Evolutionary conservation across 2,113 vertebrate genomes (phyloP).

Genomic region (Egretta garzetta): DNA sequence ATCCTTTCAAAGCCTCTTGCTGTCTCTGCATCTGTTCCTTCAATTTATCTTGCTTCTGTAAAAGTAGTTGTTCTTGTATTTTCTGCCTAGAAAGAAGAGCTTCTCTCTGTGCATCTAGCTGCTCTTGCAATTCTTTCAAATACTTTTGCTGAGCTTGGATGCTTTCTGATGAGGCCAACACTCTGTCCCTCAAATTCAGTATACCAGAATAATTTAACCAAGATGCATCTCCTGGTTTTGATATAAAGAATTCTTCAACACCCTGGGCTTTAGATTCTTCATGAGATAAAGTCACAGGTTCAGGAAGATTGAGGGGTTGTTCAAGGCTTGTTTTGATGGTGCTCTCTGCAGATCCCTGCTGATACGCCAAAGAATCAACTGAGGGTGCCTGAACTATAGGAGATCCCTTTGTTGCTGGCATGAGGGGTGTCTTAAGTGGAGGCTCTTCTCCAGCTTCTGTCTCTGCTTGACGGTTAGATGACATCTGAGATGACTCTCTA

Average conservation of each 20-base stretch:
- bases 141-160: conserved; percentile 68
- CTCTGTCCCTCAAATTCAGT: conserved; percentile 15
- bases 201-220: conserved; percentile 38
- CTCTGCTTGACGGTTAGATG: background rate
- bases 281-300: background rate
- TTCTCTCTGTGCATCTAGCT: conserved; percentile 70
- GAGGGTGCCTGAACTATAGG: background rate
- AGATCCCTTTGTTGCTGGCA: background rate
- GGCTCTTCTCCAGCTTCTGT: background rate
- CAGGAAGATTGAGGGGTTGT: background rate
- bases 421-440: background rate
- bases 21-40: conserved; percentile 73
- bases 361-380: background rate
- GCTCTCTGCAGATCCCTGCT: background rate
- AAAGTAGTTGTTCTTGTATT: conserved; percentile 69
- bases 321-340: background rate
- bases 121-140: conserved; percentile 68
- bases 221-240: background rate
- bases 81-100: conserved; percentile 68
- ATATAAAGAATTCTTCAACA: background rate
- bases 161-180: conserved; percentile 53
- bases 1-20: conserved; percentile 65
- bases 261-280: background rate
- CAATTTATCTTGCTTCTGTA: conserved; percentile 64
- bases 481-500: background rate